Base-by-base conservation (phyloP, 2,888 invertebrate species). In the Sesia apiformis region DNA sequence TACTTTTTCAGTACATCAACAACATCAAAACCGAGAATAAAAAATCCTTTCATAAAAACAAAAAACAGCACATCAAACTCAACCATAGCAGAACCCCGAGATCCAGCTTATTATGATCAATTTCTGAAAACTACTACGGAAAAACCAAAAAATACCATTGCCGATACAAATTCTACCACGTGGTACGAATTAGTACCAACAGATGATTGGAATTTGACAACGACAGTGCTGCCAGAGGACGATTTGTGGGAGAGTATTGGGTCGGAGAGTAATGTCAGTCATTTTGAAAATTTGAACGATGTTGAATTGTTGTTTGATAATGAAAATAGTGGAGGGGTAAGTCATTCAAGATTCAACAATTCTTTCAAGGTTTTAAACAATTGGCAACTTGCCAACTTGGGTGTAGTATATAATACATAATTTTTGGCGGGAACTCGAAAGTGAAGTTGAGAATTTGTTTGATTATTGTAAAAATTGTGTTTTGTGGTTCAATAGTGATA, bases 241-340 rank as follows among this genome's bases (percentile, higher is more conserved):
- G 84, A 84, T 8, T 52, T 85, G 0, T 89, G 90, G 88, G 89
- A 88, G 59, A 85, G 71, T 53, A 77, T 88, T 5, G 79, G 73
- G 0, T 72, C 77, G 0, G 72, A 71, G 0, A 65, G 60, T 0
- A 84, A 85, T 62, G 71, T 66, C 0, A 82, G 69, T 54, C 74
- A 73, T 52, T 70, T 76, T 7, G 78, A 72, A 7, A 84, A 82
- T 57, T 63, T 90, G 41, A 80, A 84, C 50, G 90, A 91, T 57
- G 90, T 90, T 0, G 91, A 91, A 56, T 78, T 90, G 41, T 61
- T 91, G 55, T 91, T 91, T 70, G 81, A 80, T 51, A 70, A 67
- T 54, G 59, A 59, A 7, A 72, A 67, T 61, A 65, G 58, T 38
- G 72, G 58, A 55, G 70, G 70, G 61, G 88, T 88, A 61, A 23